Evolutionary conservation across 2,113 vertebrate species (phyloP), one percentile per base, ranked within the genome.

Genomic region (Charina bottae): DNA sequence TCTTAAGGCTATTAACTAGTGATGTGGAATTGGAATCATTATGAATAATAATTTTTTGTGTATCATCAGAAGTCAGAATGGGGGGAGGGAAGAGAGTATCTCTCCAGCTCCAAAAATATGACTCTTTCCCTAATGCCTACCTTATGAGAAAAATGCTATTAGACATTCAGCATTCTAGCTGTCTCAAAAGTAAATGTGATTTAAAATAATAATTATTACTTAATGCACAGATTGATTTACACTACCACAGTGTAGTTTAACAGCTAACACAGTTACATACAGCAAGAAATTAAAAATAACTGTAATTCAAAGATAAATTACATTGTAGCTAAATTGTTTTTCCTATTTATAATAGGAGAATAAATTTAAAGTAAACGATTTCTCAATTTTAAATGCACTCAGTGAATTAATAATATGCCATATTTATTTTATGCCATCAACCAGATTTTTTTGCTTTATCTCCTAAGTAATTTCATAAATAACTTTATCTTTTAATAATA

Each of bases 221-320:
- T 53, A 95, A 85, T 26, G 54, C 83, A 72, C 56, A 21, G 86
- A 55, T 23, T 88, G 94, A 64, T 62, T 91, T 94, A 92, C 85
- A 90, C 13, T 84, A 26, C 6, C 62, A 2, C 55, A 64, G 24
- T 37, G 42, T 83, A 42, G 0, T 2, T 94, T 95, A 84, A 89
- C 94, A 94, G 92, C n/a, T 94, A 94, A 87, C 28, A 37, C 85
- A 93, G 24, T 91, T 59, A 19, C 2, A 89, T 89, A 58, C 84
- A 8, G 5, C 23, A 83, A 83, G n/a, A 95, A 33, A 3, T n/a
- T 0, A 68, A 92, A 42, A 56, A 21, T 0, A 28, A 89, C 1
- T 0, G 64, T 89, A 89, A 59, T 93, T 92, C 90, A 8, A 90
- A 68, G 8, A 23, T 87, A 92, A 92, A 56, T 89, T 12, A 83